Evolutionary conservation across 2,888 invertebrate genomes (phyloP), one percentile per base, ranked within the genome.

Genomic region (Tanypteryx hageni): DNA sequence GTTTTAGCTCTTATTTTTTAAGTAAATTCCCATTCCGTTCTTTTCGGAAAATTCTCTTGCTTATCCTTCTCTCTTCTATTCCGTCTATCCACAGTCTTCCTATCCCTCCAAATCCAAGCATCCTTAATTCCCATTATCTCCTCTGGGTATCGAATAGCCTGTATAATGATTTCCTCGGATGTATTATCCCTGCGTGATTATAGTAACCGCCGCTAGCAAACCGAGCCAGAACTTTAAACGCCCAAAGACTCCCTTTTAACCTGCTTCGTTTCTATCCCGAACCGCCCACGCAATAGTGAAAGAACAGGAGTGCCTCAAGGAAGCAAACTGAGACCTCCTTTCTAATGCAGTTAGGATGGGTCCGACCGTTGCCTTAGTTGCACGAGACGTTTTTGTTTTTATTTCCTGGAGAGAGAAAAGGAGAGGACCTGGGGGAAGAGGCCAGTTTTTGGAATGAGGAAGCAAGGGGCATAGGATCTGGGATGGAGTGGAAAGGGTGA

Each of bases 41-140:
- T 76, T 22, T 27, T 27, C 61, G 7, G 13, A 76, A 76, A 22
- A 11, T 89, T 14, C 89, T 61, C 64, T 61, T 89, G 27, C 18
- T n/a, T n/a, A n/a, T n/a, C 16, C 57, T 57, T n/a, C 83, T 76
- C 76, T 76, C 58, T 5, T 85, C 61, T 27, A 18, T 10, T 10
- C 31, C 44, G 18, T 44, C 64, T 27, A 16, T 16, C 22, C n/a
- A 8, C 27, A 31, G 11, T 89, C 14, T 10, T 18, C 44, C 44
- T 64, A 2, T n/a, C 16, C 16, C 11, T 11, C 27, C 68, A 18
- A 76, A 11, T 27, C 44, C 9, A 76, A 18, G 13, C 56, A 56
- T 3, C 44, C 44, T 64, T 89, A 89, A 89, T 89, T 64, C 44
- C 44, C 89, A 89, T 89, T 89, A 89, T 64, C 89, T 64, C n/a